Evolutionary conservation across 2,113 vertebrate species (phyloP).

Genomic region (Hepsetus odoe): DNA sequence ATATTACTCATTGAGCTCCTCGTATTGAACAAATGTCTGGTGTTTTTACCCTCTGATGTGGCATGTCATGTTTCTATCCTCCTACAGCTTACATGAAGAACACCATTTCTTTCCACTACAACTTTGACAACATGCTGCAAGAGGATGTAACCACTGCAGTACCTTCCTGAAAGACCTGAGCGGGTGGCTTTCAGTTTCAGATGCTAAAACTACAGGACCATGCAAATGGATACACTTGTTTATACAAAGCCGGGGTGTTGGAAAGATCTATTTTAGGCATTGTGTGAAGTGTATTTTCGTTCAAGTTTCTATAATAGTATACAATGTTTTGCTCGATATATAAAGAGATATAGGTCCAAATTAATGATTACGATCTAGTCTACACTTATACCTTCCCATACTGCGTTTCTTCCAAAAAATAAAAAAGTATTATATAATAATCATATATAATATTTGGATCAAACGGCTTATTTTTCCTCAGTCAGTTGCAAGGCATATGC

Average conservation of each 20-base stretch:
- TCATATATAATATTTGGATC: too few relatives aligned
- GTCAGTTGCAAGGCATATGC: too few relatives aligned
- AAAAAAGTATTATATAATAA: too few relatives aligned
- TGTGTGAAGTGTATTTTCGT: too few relatives aligned
- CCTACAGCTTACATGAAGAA: conserved; percentile 83
- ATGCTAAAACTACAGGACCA: background rate
- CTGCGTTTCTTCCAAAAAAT: too few relatives aligned
- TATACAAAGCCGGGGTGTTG: background rate
- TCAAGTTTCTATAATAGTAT: too few relatives aligned
- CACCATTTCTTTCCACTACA: conserved; percentile 77
- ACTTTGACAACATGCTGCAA: conserved; percentile 47
- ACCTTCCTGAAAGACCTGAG: conserved; percentile 29
- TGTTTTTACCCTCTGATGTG: conserved; percentile 76
- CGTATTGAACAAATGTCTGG: conserved; percentile 72
- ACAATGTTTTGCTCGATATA: too few relatives aligned
- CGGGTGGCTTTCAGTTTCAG: conserved; percentile 24
- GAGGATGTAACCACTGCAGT: conserved; percentile 24
- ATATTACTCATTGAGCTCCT: conserved; percentile 80
- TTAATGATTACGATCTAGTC: too few relatives aligned
- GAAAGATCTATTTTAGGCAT: background rate
- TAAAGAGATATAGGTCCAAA: too few relatives aligned
- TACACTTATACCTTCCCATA: too few relatives aligned
- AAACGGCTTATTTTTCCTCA: too few relatives aligned
- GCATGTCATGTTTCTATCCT: conserved; percentile 79
- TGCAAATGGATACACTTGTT: background rate